phyloP scores from a whole-genome alignment of 1,140 invertebrate genomes.

The Paralvinella palmiformis region DNA sequence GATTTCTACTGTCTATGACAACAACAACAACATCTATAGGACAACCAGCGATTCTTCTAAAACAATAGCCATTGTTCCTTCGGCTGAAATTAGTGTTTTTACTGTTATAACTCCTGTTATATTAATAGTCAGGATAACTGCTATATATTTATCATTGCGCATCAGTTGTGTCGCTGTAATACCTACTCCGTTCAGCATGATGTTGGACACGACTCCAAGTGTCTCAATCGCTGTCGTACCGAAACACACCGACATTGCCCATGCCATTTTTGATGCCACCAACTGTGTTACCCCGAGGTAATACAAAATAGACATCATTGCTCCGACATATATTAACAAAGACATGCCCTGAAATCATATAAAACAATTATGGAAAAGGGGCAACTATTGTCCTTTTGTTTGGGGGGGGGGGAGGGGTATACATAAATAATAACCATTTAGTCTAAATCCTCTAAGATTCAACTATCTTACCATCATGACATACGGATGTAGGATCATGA shows the following conservation, averaged over 20 bases:
- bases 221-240: constrained; percentile 88
- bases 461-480: no score
- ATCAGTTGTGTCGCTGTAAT: no score
- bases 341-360: constrained; percentile 10
- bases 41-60: no score
- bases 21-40: no score
- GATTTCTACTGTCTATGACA: no score
- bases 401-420: neutral
- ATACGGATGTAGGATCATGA: no score
- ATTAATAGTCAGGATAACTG: neutral
- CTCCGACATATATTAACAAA: constrained; percentile 14
- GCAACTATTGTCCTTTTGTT: neutral
- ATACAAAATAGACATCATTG: constrained; percentile 19
- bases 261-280: constrained; percentile 11
- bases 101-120: neutral
- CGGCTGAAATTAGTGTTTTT: no score
- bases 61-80: no score
- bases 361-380: neutral
- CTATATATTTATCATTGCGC: neutral
- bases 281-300: constrained; percentile 18
- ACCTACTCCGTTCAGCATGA: constrained; percentile 80
- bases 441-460: no score
- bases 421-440: no score
- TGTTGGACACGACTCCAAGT: constrained; percentile 80
- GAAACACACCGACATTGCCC: constrained; percentile 18